phyloP scores from a whole-genome alignment of 2,113 vertebrate genomes.

The Xenopus borealis region DNA sequence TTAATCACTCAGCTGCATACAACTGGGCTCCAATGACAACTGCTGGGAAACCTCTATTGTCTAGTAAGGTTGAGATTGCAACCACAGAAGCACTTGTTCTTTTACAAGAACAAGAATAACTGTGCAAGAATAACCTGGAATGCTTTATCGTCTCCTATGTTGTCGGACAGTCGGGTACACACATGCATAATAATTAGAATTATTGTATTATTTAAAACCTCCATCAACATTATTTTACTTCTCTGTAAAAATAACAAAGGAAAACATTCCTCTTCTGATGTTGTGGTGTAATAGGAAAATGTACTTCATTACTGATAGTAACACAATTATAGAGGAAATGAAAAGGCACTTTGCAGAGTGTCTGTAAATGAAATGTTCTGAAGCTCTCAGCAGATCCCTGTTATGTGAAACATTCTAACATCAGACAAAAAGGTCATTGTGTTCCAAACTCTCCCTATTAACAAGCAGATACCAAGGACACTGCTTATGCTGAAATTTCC shows the following conservation, averaged over 20 bases:
- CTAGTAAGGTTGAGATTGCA: no score
- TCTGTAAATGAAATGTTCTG: background rate
- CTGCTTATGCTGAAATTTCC: background rate
- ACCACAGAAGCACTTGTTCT: no score
- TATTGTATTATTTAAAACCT: no score
- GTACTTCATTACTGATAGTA: background rate
- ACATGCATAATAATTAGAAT: no score
- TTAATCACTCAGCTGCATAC: no score
- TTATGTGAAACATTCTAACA: background rate
- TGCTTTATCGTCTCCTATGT: no score
- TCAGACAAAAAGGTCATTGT: constrained; percentile 30
- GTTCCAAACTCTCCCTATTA: background rate
- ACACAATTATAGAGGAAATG: background rate
- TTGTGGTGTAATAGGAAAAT: background rate
- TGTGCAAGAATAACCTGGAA: no score
- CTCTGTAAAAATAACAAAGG: constrained; percentile 5
- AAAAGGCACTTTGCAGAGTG: background rate
- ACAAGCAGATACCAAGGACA: constrained; percentile 10
- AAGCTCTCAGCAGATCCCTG: background rate
- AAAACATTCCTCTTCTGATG: constrained; percentile 1
- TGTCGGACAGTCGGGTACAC: no score
- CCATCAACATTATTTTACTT: no score
- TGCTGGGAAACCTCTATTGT: no score
- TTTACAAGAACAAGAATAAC: no score
- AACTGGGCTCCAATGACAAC: no score